Conservation (phyloP, 2,888 invertebrate species). For the Yponomeuta plumbellus region DNA sequence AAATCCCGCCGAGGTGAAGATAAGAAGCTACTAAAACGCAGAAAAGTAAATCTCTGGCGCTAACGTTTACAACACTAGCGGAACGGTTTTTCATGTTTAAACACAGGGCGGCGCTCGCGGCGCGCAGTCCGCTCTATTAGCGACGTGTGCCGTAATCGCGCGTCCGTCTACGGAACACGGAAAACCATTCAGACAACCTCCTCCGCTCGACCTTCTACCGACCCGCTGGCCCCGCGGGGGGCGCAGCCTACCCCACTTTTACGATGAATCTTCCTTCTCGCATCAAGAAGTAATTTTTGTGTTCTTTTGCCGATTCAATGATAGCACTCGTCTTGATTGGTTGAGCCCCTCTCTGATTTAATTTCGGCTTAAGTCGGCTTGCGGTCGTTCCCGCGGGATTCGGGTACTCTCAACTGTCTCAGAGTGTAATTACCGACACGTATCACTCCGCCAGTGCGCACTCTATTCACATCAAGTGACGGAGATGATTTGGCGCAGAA, state of each 20-base stretch:
- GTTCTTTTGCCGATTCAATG: slow-evolving; percentile 76
- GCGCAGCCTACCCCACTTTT: slow-evolving; percentile 53
- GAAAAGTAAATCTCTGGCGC: slow-evolving; percentile 42
- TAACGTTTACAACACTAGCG: slow-evolving; percentile 67
- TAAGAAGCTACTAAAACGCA: slow-evolving; percentile 23
- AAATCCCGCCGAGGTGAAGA: slow-evolving; percentile 12
- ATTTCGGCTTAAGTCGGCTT: slow-evolving; percentile 73
- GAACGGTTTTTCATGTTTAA: slow-evolving; percentile 74
- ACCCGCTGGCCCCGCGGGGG: slow-evolving; percentile 26
- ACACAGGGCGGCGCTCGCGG: slow-evolving; percentile 61
- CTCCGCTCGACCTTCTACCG: slow-evolving; percentile 29
- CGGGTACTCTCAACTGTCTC: slow-evolving; percentile 34
- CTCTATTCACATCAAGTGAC: neutral
- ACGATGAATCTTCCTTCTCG: slow-evolving; percentile 77
- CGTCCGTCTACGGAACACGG: slow-evolving; percentile 71
- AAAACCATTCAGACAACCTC: slow-evolving; percentile 73
- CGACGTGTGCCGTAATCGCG: slow-evolving; percentile 70
- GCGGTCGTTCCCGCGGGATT: slow-evolving; percentile 63
- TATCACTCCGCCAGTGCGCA: neutral
- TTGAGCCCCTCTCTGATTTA: slow-evolving; percentile 76
- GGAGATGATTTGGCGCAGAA: neutral
- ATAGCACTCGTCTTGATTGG: slow-evolving; percentile 76
- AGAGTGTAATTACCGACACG: neutral
- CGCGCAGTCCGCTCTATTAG: slow-evolving; percentile 50
- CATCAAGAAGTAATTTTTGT: slow-evolving; percentile 77